Conservation (phyloP, 2,888 invertebrate species). For the Itoplectis maculator region DNA sequence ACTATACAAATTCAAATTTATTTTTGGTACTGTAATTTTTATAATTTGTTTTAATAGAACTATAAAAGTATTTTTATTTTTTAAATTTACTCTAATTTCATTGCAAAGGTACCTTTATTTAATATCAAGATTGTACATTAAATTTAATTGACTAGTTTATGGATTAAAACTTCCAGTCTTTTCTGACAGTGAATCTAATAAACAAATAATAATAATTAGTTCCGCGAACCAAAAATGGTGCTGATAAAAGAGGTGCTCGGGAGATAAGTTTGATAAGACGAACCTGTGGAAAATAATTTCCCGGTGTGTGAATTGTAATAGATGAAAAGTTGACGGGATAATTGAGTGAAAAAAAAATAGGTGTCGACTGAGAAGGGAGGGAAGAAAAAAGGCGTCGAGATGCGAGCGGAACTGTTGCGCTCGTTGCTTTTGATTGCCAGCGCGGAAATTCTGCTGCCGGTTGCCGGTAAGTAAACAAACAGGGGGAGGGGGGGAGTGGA, state of each 20-base stretch:
- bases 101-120: no score
- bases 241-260: not conserved
- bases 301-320: not conserved
- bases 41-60: no score
- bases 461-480: constrained; percentile 74
- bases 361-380: not conserved
- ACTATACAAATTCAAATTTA: no score
- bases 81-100: no score
- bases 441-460: constrained; percentile 75
- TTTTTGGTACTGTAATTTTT: not conserved
- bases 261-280: not conserved
- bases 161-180: no score
- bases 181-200: no score
- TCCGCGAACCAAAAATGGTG: not conserved
- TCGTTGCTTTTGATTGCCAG: constrained; percentile 76
- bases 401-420: constrained; percentile 67
- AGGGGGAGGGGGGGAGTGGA: no score
- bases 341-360: not conserved
- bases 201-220: not conserved
- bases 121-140: no score
- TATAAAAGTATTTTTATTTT: no score
- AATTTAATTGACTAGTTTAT: no score
- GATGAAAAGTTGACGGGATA: constrained; percentile 6
- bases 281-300: not conserved
- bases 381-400: constrained; percentile 50